Base-by-base conservation (phyloP, 1,140 invertebrate species). In the Watersipora subatra region DNA sequence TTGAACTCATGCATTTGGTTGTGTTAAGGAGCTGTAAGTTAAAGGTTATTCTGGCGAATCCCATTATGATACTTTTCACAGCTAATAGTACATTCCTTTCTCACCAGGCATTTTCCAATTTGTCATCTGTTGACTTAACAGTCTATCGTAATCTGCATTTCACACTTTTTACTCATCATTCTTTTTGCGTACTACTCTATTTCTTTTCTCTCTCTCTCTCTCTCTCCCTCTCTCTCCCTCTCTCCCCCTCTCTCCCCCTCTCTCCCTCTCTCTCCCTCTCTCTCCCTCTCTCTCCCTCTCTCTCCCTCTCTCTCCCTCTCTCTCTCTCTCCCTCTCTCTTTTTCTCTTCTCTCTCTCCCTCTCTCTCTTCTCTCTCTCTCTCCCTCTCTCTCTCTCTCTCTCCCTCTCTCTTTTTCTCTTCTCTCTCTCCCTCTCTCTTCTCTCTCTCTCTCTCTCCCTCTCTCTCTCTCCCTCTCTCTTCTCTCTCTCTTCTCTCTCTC, bases 281-380 rank as follows among this genome's bases (percentile, higher is more conserved):
- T 67, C 34, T 28, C 27, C 64, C 61, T 67, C 62, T 67, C 34
- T 64, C 55, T 55, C 61, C 64, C 62, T 57, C 55, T 64, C 46
- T 64, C 34, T n/a, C 7, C 17, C n/a, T 65, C 17, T 30, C 24
- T 56, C 57, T 59, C 22, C 12, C 20, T 17, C 22, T 19, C 17
- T 15, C 17, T 19, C 17, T 20, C 22, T 19, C 24, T 20, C 56
- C 24, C 19, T 19, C 22, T 62, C 56, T 1, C 63, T 25, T 26
- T 65, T 26, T 30, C 46, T 64, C 66, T 64, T 64, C 62, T 57
- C 61, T 15, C 63, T 57, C 63, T 66, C 66, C n/a, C 30, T 65
- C 62, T 12, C 61, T 66, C 1, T 56, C 61, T 56, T 25, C 57
- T 65, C 57, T 30, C 46, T 64, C 66, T 64, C 62, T 64, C 62